Conservation (phyloP, 1,140 invertebrate species). For the Ips typographus region DNA sequence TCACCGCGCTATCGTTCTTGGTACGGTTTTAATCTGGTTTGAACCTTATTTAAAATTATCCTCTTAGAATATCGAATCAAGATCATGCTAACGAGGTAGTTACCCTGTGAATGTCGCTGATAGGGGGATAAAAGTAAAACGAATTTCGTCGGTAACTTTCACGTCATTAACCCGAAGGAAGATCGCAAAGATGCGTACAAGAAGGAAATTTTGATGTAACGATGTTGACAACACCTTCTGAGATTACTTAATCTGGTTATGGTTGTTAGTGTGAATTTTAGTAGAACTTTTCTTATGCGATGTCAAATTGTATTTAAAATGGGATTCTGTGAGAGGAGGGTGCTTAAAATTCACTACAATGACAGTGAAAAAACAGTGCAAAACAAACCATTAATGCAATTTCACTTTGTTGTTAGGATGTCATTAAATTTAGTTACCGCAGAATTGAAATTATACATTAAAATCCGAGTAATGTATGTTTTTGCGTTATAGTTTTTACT, state of each 20-base stretch:
- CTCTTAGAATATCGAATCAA: slow-evolving; percentile 34
- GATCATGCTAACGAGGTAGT: slow-evolving; percentile 36
- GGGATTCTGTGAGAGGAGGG: too few relatives aligned
- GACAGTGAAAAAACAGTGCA: too few relatives aligned
- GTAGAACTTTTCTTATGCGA: too few relatives aligned
- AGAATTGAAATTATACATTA: too few relatives aligned
- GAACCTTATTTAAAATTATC: slow-evolving; percentile 34
- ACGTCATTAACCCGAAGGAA: slow-evolving; percentile 23
- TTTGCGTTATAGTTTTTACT: too few relatives aligned
- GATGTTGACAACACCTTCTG: slow-evolving; percentile 9
- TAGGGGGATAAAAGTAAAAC: slow-evolving; percentile 31
- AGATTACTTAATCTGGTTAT: slow-evolving; percentile 13
- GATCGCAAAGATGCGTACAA: slow-evolving; percentile 19
- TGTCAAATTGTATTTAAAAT: too few relatives aligned
- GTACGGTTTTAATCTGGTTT: slow-evolving; percentile 26
- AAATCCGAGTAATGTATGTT: too few relatives aligned
- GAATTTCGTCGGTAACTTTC: slow-evolving; percentile 26
- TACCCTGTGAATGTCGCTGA: slow-evolving; percentile 24
- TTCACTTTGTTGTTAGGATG: too few relatives aligned
- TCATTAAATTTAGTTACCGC: too few relatives aligned
- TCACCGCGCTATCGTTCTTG: slow-evolving; percentile 15
- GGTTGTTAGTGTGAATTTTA: too few relatives aligned
- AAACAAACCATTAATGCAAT: too few relatives aligned
- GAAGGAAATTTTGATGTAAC: slow-evolving; percentile 22
- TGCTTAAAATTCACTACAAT: too few relatives aligned